Conservation (phyloP, 2,888 invertebrate species). For the Bombylius major region DNA sequence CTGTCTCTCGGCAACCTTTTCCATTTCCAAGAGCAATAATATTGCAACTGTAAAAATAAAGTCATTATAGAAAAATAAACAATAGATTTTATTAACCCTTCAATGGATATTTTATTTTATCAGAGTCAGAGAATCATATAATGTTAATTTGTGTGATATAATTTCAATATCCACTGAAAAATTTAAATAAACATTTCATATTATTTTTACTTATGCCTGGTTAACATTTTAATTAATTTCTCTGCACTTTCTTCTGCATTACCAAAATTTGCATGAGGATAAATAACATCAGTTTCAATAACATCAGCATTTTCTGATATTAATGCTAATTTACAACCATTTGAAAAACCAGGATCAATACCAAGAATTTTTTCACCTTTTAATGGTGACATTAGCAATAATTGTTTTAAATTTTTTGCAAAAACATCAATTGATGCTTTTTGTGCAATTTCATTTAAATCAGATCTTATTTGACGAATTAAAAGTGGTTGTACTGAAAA, state of each 20-base stretch:
- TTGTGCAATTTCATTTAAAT: conserved; percentile 63
- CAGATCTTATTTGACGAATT: conserved; percentile 54
- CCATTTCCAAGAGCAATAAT: conserved; percentile 86
- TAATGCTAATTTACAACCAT: conserved; percentile 82
- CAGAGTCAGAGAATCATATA: background rate
- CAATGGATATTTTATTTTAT: too few relatives aligned
- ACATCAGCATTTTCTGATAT: conserved; percentile 60
- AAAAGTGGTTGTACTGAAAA: conserved; percentile 49
- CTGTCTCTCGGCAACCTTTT: conserved; percentile 79
- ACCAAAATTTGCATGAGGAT: conserved; percentile 44
- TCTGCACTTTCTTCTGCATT: conserved; percentile 23
- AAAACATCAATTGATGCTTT: conserved; percentile 77
- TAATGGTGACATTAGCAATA: conserved; percentile 68
- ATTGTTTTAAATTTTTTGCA: conserved; percentile 68
- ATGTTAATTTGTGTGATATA: background rate
- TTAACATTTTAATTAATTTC: conserved; percentile 40
- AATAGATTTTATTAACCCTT: too few relatives aligned
- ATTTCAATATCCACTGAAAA: background rate
- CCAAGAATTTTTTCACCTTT: conserved; percentile 69
- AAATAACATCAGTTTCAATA: conserved; percentile 53
- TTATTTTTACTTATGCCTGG: conserved; percentile 41
- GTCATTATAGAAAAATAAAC: background rate
- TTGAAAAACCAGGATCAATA: conserved; percentile 78
- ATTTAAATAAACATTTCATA: background rate
- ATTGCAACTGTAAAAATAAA: conserved; percentile 45